Percentiles rank a stretch among this genome's conserved stretches.
phyloP scores from a whole-genome alignment of 1,140 invertebrate genomes.

The Leptonema lineaticorne region DNA sequence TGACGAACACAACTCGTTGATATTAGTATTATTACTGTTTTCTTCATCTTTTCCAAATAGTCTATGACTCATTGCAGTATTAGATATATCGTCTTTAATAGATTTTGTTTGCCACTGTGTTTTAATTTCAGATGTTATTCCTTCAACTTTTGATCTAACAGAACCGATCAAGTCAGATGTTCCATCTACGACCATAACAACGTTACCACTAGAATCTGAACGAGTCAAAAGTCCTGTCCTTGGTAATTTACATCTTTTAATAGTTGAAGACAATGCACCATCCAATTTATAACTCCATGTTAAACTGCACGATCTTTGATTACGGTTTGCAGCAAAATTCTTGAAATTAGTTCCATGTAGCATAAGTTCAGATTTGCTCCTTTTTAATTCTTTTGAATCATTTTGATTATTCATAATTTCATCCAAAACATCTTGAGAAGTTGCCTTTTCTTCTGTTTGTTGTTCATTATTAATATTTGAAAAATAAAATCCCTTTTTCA shows the following conservation, averaged over 20 bases:
- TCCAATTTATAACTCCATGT: constrained; percentile 69
- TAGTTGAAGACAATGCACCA: constrained; percentile 58
- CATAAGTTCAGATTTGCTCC: constrained; percentile 65
- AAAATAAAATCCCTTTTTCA: constrained; percentile 33
- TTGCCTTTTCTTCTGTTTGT: constrained; percentile 57
- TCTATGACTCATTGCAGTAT: neutral
- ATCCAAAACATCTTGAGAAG: constrained; percentile 61
- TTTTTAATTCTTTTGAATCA: constrained; percentile 60
- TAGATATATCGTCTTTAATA: constrained; percentile 19
- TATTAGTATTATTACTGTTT: neutral
- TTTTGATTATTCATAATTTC: constrained; percentile 60
- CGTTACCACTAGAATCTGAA: constrained; percentile 50
- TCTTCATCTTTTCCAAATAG: constrained; percentile 11
- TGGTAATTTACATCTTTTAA: constrained; percentile 67
- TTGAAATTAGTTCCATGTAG: constrained; percentile 54
- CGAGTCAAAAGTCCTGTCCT: constrained; percentile 47
- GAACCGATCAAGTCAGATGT: constrained; percentile 32
- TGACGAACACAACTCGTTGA: constrained; percentile 15
- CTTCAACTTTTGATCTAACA: constrained; percentile 33
- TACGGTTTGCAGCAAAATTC: constrained; percentile 54
- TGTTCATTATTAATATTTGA: constrained; percentile 41
- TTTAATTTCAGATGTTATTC: constrained; percentile 22
- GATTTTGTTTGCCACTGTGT: constrained; percentile 34
- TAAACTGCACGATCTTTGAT: constrained; percentile 66
- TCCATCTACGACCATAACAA: constrained; percentile 35